A percentile compares a stretch with the other conserved stretches of the same genome.
phyloP scores from a whole-genome alignment of 2,888 invertebrate species.

The Antitype chi region DNA sequence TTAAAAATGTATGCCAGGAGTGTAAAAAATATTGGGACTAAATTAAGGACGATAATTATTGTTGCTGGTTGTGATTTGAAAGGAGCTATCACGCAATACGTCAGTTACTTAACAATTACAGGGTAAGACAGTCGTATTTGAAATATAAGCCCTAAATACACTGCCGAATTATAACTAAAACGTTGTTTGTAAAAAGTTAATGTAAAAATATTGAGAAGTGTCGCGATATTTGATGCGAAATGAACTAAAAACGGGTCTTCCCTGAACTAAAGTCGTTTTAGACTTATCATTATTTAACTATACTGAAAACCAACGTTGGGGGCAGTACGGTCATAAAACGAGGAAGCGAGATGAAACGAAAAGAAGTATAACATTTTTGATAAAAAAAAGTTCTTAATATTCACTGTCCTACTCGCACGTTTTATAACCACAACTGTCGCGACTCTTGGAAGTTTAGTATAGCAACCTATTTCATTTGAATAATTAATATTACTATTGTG shows the following conservation, averaged over 20 bases:
- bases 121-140: slow-evolving; percentile 57
- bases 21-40: slow-evolving; percentile 29
- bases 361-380: not conserved
- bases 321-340: not conserved
- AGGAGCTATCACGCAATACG: slow-evolving; percentile 46
- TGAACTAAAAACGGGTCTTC: not conserved
- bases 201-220: slow-evolving; percentile 18
- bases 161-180: slow-evolving; percentile 45
- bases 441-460: slow-evolving; percentile 5
- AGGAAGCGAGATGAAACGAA: not conserved
- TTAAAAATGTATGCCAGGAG: slow-evolving; percentile 23
- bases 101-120: slow-evolving; percentile 63
- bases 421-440: not conserved
- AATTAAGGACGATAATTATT: slow-evolving; percentile 31
- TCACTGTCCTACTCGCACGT: not conserved
- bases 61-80: slow-evolving; percentile 52
- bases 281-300: slow-evolving; percentile 32
- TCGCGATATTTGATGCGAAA: slow-evolving; percentile 37
- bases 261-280: slow-evolving; percentile 47
- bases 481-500: not conserved
- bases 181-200: slow-evolving; percentile 32
- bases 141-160: slow-evolving; percentile 43
- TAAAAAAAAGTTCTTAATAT: not conserved
- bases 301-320: not conserved
- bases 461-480: not conserved